Evolutionary conservation across 2,113 vertebrate genomes (phyloP).

Genomic region (Tursiops truncatus): DNA sequence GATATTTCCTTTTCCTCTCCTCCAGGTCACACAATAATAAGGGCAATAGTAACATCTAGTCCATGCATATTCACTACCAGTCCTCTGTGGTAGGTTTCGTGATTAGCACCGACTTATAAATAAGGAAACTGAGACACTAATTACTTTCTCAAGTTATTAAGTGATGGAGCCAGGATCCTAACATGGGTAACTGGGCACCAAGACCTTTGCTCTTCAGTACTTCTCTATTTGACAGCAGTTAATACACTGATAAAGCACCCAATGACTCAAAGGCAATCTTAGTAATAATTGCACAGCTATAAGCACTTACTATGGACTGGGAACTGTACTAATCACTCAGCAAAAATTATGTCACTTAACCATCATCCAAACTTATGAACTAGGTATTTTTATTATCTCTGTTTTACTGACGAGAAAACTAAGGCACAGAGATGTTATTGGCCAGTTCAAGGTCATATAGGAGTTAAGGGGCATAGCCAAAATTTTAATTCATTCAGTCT

Average conservation of each 20-base stretch:
- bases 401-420: not conserved
- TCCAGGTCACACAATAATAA: not conserved
- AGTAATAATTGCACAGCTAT: not conserved
- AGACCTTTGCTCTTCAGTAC: fast-evolving
- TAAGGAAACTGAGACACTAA: not conserved
- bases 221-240: not conserved
- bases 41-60: not conserved
- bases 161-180: not conserved
- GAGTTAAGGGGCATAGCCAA: not conserved
- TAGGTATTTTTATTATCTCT: not conserved
- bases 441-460: not conserved
- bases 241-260: not conserved
- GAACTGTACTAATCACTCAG: not conserved
- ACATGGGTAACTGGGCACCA: not conserved
- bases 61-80: not conserved
- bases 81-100: not conserved
- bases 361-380: not conserved
- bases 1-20: not conserved
- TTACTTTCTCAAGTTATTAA: not conserved
- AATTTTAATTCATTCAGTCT: not conserved
- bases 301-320: not conserved
- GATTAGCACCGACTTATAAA: not conserved
- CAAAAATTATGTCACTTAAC: not conserved
- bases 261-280: not conserved
- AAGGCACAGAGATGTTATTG: not conserved